Base-by-base conservation (phyloP, 2,888 invertebrate species). In the Rotaria socialis region DNA sequence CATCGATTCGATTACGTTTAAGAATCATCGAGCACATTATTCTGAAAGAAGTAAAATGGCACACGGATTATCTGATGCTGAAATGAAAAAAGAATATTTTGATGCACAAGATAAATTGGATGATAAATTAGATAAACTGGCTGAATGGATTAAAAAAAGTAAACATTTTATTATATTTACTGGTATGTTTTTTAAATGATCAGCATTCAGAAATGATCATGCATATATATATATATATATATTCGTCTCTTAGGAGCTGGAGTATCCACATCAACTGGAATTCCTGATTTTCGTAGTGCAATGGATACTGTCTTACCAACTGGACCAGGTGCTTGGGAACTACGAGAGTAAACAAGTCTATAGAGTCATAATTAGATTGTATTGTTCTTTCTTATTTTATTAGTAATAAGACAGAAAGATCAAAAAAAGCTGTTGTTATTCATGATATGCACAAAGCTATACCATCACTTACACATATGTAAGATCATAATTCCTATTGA, bases 261-360 rank as follows among this genome's bases (percentile, higher is more conserved):
- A 5, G 47, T 80, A 24, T 47, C 47, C 3, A 80, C 80, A n/a
- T 80, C 80, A 14, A 80, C 80, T 22, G 80, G 80, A 24, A 80
- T 80, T 24, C 80, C 80, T 47, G 80, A 80, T 47, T 80, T 80
- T 47, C 43, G 80, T 47, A 47, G 47, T 47, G 80, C 24, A 80
- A 80, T 80, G 80, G 80, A 80, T 16, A 80, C 80, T 10, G 80
- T 80, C 5, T n/a, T 80, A 47, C 47, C 43, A 80, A 80, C 80
- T 43, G 80, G 80, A n/a, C 80, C 80, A 22, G 80, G 80, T 47
- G 80, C 80, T n/a, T 80, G 80, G 80, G 80, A 80, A 47, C n/a
- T 80, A 80, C 80, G 80, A 43, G 80, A 80, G 67, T 67, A 67
- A 27, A 19, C 35, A 67, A 11, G 8, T 50, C 50, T 67, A 16